phyloP scores from a whole-genome alignment of 1,140 invertebrate genomes.

The Aleiodes sp. region DNA sequence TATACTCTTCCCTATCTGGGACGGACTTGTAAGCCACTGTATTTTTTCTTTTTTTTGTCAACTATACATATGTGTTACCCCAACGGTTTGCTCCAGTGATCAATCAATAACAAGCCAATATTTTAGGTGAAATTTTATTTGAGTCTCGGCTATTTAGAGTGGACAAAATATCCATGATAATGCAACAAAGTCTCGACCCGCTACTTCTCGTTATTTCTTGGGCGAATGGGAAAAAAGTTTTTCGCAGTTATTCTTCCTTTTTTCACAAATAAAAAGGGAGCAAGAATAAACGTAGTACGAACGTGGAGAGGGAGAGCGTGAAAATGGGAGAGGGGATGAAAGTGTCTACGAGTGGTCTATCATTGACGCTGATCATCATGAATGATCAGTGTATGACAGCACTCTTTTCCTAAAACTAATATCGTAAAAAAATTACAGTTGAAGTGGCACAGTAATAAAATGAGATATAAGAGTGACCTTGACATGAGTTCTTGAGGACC shows the following conservation, averaged over 20 bases:
- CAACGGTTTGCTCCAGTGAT: slow-evolving; percentile 18
- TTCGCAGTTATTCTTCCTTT: neutral
- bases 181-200: neutral
- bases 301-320: neutral
- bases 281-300: neutral
- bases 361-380: slow-evolving; percentile 4
- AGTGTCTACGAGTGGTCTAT: neutral
- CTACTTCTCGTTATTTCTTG: neutral
- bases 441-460: too few species aligned
- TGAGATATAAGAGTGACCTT: too few species aligned
- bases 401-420: neutral
- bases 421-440: neutral
- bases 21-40: slow-evolving; percentile 13
- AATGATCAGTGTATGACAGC: neutral
- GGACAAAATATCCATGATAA: neutral
- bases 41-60: neutral
- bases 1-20: slow-evolving; percentile 27
- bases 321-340: neutral
- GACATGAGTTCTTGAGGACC: too few species aligned
- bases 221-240: neutral
- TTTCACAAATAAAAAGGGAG: neutral
- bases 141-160: neutral
- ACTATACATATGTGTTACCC: neutral
- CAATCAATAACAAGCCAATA: slow-evolving; percentile 23
- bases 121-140: slow-evolving; percentile 16